phyloP scores from a whole-genome alignment of 2,797 vertebrate species.

The Argyrosomus regius region DNA sequence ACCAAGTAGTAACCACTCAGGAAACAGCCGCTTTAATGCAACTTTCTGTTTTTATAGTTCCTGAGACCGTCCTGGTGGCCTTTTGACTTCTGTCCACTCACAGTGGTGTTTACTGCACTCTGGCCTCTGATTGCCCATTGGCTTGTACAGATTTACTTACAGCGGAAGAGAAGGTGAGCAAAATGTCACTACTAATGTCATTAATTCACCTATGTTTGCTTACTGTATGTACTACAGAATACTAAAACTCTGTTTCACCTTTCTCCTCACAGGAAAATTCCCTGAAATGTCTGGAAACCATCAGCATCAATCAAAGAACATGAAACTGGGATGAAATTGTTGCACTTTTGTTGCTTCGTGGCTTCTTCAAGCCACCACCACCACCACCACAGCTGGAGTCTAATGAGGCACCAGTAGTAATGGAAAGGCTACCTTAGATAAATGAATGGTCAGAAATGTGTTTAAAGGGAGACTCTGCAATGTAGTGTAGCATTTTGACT shows the following conservation, averaged over 20 bases:
- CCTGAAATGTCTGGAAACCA: slow-evolving; percentile 42
- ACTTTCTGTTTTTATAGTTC: slow-evolving; percentile 67
- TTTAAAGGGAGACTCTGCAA: slow-evolving; percentile 13
- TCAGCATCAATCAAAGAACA: slow-evolving; percentile 19
- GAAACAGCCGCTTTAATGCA: neutral
- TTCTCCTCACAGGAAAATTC: slow-evolving; percentile 67
- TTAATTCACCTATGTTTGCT: neutral
- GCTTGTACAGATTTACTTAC: slow-evolving; percentile 91
- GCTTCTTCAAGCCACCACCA: slow-evolving; percentile 28
- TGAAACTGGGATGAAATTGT: slow-evolving; percentile 18
- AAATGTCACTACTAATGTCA: neutral
- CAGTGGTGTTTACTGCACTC: slow-evolving; percentile 86
- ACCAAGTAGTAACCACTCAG: neutral
- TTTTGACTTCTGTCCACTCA: slow-evolving; percentile 88
- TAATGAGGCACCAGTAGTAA: slow-evolving; percentile 10
- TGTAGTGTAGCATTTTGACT: slow-evolving; percentile 42
- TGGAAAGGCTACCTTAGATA: slow-evolving; percentile 20
- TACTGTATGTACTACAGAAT: neutral
- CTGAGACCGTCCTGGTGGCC: slow-evolving; percentile 93
- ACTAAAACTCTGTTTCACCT: slow-evolving; percentile 21
- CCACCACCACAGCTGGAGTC: neutral
- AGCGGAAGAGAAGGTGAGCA: slow-evolving; percentile 90
- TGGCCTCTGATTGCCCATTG: slow-evolving; percentile 94
- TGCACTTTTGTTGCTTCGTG: slow-evolving; percentile 46
- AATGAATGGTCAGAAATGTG: neutral